These are phyloP conservation scores for Diloba caeruleocephala DNA, from an alignment of 2,888 invertebrate genomes.

Conservation along the genomic window DNA sequence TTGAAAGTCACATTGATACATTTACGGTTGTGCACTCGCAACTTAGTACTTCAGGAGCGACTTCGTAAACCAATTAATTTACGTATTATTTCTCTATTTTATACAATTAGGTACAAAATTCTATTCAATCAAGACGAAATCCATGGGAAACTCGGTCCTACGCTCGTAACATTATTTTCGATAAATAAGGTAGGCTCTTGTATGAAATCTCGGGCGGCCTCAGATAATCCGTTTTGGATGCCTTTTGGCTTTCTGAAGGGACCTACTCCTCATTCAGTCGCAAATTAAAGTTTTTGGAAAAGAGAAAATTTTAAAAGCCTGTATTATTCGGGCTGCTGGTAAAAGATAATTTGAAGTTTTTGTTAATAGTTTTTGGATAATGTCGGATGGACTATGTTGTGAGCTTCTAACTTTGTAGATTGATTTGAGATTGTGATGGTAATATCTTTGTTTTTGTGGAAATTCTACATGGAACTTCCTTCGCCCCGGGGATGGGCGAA, in stretches of 20 bases:
- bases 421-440: neutral
- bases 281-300: slow-evolving; percentile 32
- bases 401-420: neutral
- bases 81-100: neutral
- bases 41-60: too few species aligned
- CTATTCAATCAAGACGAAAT: slow-evolving; percentile 3
- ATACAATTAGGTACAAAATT: neutral
- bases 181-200: slow-evolving; percentile 38
- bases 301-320: slow-evolving; percentile 4
- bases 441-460: too few species aligned
- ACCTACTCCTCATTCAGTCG: slow-evolving; percentile 19
- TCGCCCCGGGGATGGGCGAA: too few species aligned
- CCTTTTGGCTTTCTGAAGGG: slow-evolving; percentile 8
- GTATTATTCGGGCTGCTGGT: slow-evolving; percentile 8
- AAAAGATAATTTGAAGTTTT: neutral
- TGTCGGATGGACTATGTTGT: neutral
- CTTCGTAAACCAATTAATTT: too few species aligned
- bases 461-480: too few species aligned
- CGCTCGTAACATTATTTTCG: slow-evolving; percentile 37
- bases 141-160: slow-evolving; percentile 5
- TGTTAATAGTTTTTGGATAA: neutral
- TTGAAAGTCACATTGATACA: too few species aligned
- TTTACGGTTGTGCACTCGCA: too few species aligned
- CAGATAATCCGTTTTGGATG: slow-evolving; percentile 32
- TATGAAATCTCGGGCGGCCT: slow-evolving; percentile 30